Evolutionary conservation across 2,888 invertebrate species (phyloP).

Genomic region (Melieria crassipennis): DNA sequence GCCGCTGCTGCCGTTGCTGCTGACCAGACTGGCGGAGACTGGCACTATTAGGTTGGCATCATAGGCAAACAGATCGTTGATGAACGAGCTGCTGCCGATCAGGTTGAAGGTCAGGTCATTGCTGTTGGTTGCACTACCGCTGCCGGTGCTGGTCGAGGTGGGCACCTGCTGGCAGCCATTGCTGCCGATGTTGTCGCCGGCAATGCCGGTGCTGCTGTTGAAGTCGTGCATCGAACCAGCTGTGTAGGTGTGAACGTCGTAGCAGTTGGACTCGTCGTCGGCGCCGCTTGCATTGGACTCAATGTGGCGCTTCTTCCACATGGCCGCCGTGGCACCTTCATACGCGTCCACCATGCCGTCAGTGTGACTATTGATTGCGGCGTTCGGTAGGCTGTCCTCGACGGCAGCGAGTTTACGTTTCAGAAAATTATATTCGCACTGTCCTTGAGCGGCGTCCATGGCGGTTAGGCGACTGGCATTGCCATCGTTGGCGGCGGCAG

Average conservation of each 20-base stretch:
- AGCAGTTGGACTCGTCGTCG: constrained; percentile 19
- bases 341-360: constrained; percentile 36
- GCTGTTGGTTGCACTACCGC: constrained; percentile 8
- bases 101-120: constrained; percentile 46
- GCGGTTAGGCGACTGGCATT: constrained; percentile 23
- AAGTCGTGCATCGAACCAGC: neutral
- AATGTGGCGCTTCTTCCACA: constrained; percentile 58
- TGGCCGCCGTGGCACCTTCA: constrained; percentile 16
- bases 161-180: constrained; percentile 13
- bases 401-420: constrained; percentile 57
- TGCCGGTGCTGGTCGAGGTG: constrained; percentile 12
- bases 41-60: constrained; percentile 59
- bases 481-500: constrained; percentile 40
- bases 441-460: constrained; percentile 26
- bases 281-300: constrained; percentile 17
- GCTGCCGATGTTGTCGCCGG: constrained; percentile 20
- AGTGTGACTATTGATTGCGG: constrained; percentile 24
- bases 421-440: constrained; percentile 58
- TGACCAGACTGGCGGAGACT: constrained; percentile 37
- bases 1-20: constrained; percentile 20
- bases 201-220: constrained; percentile 4
- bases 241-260: constrained; percentile 2
- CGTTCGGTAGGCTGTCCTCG: constrained; percentile 18
- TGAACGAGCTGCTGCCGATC: constrained; percentile 51
- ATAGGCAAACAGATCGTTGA: constrained; percentile 61